phyloP scores from a whole-genome alignment of 2,888 invertebrate species.

The Orthonychiurus folsomi region DNA sequence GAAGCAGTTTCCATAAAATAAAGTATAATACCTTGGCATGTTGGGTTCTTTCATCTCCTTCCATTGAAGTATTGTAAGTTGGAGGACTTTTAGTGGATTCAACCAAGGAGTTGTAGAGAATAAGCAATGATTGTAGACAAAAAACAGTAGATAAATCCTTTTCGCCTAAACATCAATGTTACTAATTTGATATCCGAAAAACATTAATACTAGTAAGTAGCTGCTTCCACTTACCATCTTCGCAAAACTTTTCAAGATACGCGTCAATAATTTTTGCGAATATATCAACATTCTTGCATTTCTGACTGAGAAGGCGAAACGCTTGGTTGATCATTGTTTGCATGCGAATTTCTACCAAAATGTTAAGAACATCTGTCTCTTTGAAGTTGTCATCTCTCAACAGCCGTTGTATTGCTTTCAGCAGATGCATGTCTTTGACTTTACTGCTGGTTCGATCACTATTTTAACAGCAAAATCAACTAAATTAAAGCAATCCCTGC shows the following conservation, averaged over 20 bases:
- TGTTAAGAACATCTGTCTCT: conserved; percentile 23
- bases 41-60: conserved; percentile 6
- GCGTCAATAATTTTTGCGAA: conserved; percentile 21
- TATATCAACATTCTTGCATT: conserved; percentile 25
- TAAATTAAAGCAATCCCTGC: conserved; percentile 2
- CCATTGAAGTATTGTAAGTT: conserved; percentile 19
- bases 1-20: not conserved
- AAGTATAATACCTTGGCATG: not conserved
- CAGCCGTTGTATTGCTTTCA: conserved; percentile 55
- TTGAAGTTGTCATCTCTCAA: conserved; percentile 22
- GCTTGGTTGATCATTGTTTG: conserved; percentile 41
- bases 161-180: conserved; percentile 14
- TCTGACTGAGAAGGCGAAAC: conserved; percentile 33
- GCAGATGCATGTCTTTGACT: conserved; percentile 75
- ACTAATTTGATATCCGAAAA: conserved; percentile 4
- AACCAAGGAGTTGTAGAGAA: conserved; percentile 26
- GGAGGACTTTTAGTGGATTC: conserved; percentile 27
- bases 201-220: too few species aligned
- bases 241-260: conserved; percentile 30
- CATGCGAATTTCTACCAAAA: conserved; percentile 41
- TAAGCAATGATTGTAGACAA: conserved; percentile 27
- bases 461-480: conserved; percentile 14
- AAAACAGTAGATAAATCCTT: conserved; percentile 31
- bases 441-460: conserved; percentile 78
- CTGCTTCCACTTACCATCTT: conserved; percentile 25